Evolutionary conservation across 2,113 vertebrate genomes (phyloP), one percentile per base, ranked within the genome.

Genomic region (Tricholaema leucomelas): DNA sequence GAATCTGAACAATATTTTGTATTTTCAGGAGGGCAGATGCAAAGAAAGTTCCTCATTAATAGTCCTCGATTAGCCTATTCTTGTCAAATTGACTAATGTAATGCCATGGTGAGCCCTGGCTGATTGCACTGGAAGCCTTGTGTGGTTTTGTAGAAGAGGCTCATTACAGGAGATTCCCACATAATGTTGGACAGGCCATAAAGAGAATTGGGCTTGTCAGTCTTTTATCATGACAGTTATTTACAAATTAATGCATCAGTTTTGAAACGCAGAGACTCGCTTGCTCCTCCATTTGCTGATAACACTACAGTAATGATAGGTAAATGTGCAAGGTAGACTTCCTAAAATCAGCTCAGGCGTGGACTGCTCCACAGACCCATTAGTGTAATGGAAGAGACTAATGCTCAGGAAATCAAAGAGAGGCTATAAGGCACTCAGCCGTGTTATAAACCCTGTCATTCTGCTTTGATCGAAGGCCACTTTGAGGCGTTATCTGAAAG

Each of bases 1-100:
- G 59, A 74, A 78, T 78, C 48, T 52, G 79, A 94, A 46, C 81
- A 75, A 56, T 90, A 67, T 81, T 96, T 81, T 65, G 58, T 92
- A 30, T 83, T 92, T 96, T 81, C 88, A 87, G 88, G 85, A 61
- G 93, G 82, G 85, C 74, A 87, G 82, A 88, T 38, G 56, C 94
- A 77, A 61, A 60, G 91, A 87, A 96, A 95, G 92, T 94, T 95
- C 63, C 67, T 94, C 92, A 93, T 90, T 58, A 91, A 94, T 87
- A 27, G 93, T 85, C 84, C 72, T 79, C 3, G 71, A 96, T 97
- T 95, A 97, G 95, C 21, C 81, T 87, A 4, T 80, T 89, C 90
- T 87, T 97, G 96, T 97, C 97, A 97, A 95, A 97, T 96, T 97
- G 97, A 91, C 94, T 96, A 95, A 97, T 92, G 93, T 73, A 54